Evolutionary conservation across 1,140 invertebrate genomes (phyloP), one percentile per base, ranked within the genome.

Genomic region (Drosophila sturtevanti): DNA sequence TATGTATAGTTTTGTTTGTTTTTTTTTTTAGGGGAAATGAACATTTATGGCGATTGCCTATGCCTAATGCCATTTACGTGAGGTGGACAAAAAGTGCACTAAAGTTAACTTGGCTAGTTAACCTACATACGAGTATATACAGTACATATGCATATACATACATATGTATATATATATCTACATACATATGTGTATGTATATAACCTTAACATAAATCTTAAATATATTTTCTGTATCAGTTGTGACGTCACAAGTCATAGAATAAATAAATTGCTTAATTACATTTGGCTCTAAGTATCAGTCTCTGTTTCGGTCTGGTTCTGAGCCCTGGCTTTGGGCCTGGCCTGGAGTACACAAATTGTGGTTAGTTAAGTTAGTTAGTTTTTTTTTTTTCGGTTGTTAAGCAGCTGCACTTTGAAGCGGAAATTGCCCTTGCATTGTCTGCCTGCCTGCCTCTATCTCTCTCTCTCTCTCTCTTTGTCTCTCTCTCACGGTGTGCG

Each of bases 201-300:
- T 79, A 81, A 86, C 82, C 82, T 86, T 86, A 86, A 86, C 82
- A 86, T 77, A 65, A 87, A 86, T 86, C 38, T 14, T 41, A 61
- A 54, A 48, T 38, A 68, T 41, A 63, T 22, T 52, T 34, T 10
- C 58, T 41, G 18, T 44, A 60, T 4, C n/a, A 12, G 4, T 16
- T 31, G 52, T 76, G 65, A 68, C 61, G 74, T 74, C 65, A 66
- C 58, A 51, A 48, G 48, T 18, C 44, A 37, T 34, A 37, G 35
- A 68, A 73, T 44, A 54, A 63, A 52, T 59, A 41, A 68, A 68
- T 69, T 69, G 65, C 24, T 62, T 70, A 75, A 75, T 67, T 71
- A 65, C 70, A 70, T 37, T 63, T 48, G 56, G 61, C 60, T 72
- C 27, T 31, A 31, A 6, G 27, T 31, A 4, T 24, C 24, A 14